Conservation (phyloP, 2,113 vertebrate species). For the Aramus guarauna region DNA sequence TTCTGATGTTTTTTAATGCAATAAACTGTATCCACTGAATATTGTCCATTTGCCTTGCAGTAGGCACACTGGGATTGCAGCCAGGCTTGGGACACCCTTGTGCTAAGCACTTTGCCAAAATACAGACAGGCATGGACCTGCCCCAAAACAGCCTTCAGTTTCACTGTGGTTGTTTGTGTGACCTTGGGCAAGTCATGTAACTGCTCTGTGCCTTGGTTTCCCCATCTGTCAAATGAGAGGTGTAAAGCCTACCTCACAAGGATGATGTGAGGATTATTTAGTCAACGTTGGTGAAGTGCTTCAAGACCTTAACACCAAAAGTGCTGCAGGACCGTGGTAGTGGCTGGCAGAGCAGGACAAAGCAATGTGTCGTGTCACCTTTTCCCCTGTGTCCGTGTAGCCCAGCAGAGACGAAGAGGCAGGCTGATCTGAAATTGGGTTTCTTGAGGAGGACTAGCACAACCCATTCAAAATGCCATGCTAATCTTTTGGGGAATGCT, state of each 20-base stretch:
- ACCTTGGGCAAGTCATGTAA: not conserved
- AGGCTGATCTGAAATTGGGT: not conserved
- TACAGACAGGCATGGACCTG: not conserved
- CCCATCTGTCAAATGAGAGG: not conserved
- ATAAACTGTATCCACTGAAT: not conserved
- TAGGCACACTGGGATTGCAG: not conserved
- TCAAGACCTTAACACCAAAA: not conserved
- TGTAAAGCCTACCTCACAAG: not conserved
- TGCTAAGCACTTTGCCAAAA: not conserved
- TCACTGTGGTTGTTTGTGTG: not conserved
- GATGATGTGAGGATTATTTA: not conserved
- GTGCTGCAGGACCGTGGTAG: not conserved
- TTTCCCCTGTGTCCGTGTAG: not conserved
- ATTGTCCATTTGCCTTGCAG: not conserved
- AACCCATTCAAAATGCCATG: not conserved
- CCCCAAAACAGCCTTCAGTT: not conserved
- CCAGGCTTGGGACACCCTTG: not conserved
- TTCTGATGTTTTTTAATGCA: not conserved
- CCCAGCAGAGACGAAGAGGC: not conserved
- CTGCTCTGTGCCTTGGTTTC: not conserved
- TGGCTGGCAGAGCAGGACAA: not conserved
- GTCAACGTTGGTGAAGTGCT: not conserved
- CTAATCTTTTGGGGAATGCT: not conserved
- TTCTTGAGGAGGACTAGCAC: not conserved
- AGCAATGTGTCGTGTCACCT: not conserved